Percentiles rank a stretch among this genome's conserved stretches.
Conservation (phyloP, 2,113 vertebrate species). For the Menidia beryllina region DNA sequence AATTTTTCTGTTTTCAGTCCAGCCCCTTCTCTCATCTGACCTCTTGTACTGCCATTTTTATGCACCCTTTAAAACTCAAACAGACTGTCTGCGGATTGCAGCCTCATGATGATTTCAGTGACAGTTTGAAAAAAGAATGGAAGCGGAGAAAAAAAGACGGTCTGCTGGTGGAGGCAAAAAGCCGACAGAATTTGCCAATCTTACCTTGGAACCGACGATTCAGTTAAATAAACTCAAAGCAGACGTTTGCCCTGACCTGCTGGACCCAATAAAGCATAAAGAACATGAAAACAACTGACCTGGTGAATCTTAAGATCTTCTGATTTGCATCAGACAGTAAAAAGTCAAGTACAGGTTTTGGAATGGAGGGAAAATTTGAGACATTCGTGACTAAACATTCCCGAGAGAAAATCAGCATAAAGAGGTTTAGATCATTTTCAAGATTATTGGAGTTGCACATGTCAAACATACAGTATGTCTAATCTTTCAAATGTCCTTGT, state of each 20-base stretch:
- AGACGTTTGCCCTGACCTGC: neutral
- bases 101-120: conserved; percentile 36
- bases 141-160: conserved; percentile 14
- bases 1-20: conserved; percentile 14
- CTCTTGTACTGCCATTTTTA: conserved; percentile 34
- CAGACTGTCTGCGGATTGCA: conserved; percentile 33
- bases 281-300: too few relatives aligned
- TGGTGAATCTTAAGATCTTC: too few relatives aligned
- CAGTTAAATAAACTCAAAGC: conserved; percentile 33
- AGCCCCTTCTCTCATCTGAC: conserved; percentile 20
- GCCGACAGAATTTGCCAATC: neutral
- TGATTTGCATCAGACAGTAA: too few relatives aligned
- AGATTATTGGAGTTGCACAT: too few relatives aligned
- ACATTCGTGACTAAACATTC: too few relatives aligned
- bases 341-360: too few relatives aligned
- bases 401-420: too few relatives aligned
- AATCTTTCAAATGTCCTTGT: too few relatives aligned
- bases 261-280: too few relatives aligned
- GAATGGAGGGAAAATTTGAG: too few relatives aligned
- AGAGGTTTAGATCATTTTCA: too few relatives aligned
- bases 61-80: conserved; percentile 46
- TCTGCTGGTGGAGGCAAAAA: conserved; percentile 21
- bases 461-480: too few relatives aligned
- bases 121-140: conserved; percentile 21
- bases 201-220: conserved; percentile 42